phyloP scores from a whole-genome alignment of 2,888 invertebrate species.

The Pasiphila rectangulata region DNA sequence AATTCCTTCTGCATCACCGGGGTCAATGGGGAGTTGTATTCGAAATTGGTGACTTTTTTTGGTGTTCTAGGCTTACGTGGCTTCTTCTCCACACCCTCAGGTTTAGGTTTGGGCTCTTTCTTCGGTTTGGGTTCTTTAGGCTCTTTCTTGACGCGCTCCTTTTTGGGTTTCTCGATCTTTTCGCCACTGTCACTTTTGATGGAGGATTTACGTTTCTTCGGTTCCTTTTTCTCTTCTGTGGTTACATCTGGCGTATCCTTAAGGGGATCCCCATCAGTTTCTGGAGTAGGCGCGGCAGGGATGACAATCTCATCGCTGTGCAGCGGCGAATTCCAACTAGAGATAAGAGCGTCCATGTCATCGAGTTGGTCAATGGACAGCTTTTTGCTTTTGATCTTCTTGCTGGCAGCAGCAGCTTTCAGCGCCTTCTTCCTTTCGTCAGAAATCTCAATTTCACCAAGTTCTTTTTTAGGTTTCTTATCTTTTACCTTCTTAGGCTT shows the following conservation, averaged over 20 bases:
- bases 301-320: conserved; percentile 46
- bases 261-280: conserved; percentile 24
- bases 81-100: conserved; percentile 53
- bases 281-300: conserved; percentile 33
- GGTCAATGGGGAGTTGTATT: conserved; percentile 55
- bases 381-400: conserved; percentile 59
- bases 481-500: conserved; percentile 32
- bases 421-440: conserved; percentile 37
- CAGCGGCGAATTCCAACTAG: conserved; percentile 66
- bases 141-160: conserved; percentile 49
- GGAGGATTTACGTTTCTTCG: conserved; percentile 56
- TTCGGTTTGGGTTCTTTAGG: conserved; percentile 40
- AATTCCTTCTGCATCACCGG: conserved; percentile 49
- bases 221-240: conserved; percentile 44
- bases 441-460: conserved; percentile 8
- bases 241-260: conserved; percentile 3
- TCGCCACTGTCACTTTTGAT: conserved; percentile 34
- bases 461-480: conserved; percentile 32
- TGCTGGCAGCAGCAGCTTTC: conserved; percentile 24
- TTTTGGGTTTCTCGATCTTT: conserved; percentile 48
- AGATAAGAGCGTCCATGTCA: conserved; percentile 57
- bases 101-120: conserved; percentile 37
- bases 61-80: conserved; percentile 61
- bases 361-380: conserved; percentile 59
- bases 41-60: conserved; percentile 50